phyloP scores from a whole-genome alignment of 2,113 vertebrate species.

The Sturnus vulgaris region DNA sequence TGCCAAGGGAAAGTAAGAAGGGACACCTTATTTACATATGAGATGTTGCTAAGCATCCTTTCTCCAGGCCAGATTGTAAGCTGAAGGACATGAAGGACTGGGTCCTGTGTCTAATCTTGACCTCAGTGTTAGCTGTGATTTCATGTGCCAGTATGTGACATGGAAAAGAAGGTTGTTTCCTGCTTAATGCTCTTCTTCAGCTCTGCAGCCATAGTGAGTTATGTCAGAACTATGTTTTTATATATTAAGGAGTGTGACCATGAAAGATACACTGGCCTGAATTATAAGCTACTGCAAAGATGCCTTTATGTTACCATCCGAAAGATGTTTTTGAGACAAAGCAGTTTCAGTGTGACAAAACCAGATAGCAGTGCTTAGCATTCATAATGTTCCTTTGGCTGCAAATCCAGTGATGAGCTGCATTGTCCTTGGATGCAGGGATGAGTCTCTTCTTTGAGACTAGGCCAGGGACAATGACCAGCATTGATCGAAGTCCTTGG shows the following conservation, averaged over 20 bases:
- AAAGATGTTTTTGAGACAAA: slow-evolving; percentile 32
- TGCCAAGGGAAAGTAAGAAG: background rate
- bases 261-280: background rate
- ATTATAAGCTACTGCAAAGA: slow-evolving; percentile 6
- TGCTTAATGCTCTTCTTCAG: background rate
- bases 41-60: background rate
- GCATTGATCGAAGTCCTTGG: background rate
- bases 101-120: background rate
- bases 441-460: fast-evolving
- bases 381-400: background rate
- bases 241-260: background rate
- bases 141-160: background rate
- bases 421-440: background rate
- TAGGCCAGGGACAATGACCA: background rate
- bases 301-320: slow-evolving; percentile 36
- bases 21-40: background rate
- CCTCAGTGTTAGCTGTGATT: background rate
- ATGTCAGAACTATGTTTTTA: background rate
- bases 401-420: background rate
- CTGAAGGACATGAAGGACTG: background rate
- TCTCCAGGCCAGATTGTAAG: background rate
- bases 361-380: background rate
- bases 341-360: slow-evolving; percentile 15
- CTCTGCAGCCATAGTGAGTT: background rate
- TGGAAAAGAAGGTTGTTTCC: background rate